Evolutionary conservation across 2,888 invertebrate species (phyloP), one percentile per base, ranked within the genome.

Genomic region (Copidosoma aretas): DNA sequence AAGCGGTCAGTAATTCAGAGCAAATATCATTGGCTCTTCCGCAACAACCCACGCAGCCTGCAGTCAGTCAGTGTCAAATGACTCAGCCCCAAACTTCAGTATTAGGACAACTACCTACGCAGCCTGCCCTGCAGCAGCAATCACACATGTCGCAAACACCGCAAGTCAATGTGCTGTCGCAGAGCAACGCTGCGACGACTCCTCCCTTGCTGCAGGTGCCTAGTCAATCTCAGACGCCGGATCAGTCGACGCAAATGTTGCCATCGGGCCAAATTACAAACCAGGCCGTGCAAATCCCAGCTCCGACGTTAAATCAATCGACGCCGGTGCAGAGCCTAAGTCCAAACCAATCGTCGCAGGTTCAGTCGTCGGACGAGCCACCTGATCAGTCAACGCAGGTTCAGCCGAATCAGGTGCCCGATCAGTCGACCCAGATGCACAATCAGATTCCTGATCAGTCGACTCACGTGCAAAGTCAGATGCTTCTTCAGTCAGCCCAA

Each of bases 111-210:
- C 64, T 73, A 22, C 68, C 3, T 3, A 8, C 72, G n/a, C 67
- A 75, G 25, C 76, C 74, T 61, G 76, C 72, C 61, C 64, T 72
- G 51, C 75, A 75, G 54, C 68, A 75, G 49, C 74, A 71, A 61
- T 64, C 65, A 15, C 59, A 25, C 39, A 57, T 19, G 32, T 56
- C 67, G 14, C 69, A 58, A 65, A 67, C 64, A 8, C 71, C 68
- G 12, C 77, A 78, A 69, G 76, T 75, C 1, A 74, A 73, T 60
- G 75, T 76, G 57, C 73, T 77, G n/a, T 76, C 76, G 10, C 76
- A 77, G n/a, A 77, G 74, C 63, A 79, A 75, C 49, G 56, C 73
- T 5, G 71, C 78, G 65, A 75, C 75, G 8, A 64, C 60, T 41
- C 65, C 69, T 64, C 64, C 68, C 1, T n/a, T 67, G 25, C 64